Evolutionary conservation across 2,797 vertebrate genomes (phyloP).

Genomic region (Apogon hyalosoma): DNA sequence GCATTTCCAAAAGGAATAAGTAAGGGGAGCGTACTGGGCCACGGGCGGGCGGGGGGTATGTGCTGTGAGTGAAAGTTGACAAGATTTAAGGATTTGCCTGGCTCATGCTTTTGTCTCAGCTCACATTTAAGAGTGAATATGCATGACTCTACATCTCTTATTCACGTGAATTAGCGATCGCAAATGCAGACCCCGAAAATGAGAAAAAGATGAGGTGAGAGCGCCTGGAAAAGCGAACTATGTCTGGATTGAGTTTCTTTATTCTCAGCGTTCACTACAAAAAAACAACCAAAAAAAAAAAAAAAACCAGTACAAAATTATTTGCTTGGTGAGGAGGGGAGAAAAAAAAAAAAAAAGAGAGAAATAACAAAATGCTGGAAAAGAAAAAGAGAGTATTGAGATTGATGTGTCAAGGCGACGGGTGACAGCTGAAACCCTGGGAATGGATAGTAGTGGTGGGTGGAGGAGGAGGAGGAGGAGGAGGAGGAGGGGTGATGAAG

Average conservation of each 20-base stretch:
- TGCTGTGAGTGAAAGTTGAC: slow-evolving; percentile 72
- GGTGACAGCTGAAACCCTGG: slow-evolving; percentile 77
- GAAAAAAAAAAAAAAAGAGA: too few relatives aligned
- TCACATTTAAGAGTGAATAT: slow-evolving; percentile 62
- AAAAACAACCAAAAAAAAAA: too few relatives aligned
- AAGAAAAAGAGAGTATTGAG: slow-evolving; percentile 54
- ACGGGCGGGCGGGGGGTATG: slow-evolving; percentile 39
- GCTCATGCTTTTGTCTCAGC: slow-evolving; percentile 74
- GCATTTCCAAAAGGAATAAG: slow-evolving; percentile 70
- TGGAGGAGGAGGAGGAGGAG: slow-evolving; percentile 18
- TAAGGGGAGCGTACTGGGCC: slow-evolving; percentile 45
- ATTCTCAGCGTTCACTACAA: too few relatives aligned
- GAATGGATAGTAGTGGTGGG: slow-evolving; percentile 61
- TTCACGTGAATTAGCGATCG: slow-evolving; percentile 59
- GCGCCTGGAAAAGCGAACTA: slow-evolving; percentile 6
- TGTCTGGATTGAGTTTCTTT: slow-evolving; percentile 25
- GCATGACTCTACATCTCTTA: slow-evolving; percentile 52
- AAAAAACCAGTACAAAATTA: slow-evolving; percentile 51
- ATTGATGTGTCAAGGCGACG: slow-evolving; percentile 65
- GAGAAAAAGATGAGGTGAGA: slow-evolving; percentile 8
- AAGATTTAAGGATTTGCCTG: slow-evolving; percentile 79
- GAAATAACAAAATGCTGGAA: slow-evolving; percentile 37
- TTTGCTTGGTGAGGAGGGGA: slow-evolving; percentile 14
- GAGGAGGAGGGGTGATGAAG: slow-evolving; percentile 51
- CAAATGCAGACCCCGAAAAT: slow-evolving; percentile 19